Conservation (phyloP, 2,888 invertebrate species). For the Torymus texanus region DNA sequence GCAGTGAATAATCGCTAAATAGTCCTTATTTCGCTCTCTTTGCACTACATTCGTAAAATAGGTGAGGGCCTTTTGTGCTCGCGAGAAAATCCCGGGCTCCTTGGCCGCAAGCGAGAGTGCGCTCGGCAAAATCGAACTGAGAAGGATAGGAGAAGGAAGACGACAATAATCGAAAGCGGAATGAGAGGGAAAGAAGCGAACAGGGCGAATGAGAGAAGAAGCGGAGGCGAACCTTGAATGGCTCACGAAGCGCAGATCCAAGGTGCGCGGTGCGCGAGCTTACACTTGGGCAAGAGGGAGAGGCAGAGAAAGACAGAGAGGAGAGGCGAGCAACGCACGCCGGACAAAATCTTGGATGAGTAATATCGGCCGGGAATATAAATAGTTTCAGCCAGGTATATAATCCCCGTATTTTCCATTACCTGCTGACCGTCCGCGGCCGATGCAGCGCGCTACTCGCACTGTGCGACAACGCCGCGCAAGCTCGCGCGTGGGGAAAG, state of each 20-base stretch:
- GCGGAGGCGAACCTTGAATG: conserved; percentile 36
- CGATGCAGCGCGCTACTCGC: not conserved
- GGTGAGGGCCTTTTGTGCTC: conserved; percentile 47
- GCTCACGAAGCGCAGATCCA: not conserved
- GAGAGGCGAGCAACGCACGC: not conserved
- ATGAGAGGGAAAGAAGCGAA: not conserved
- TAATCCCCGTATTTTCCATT: conserved; percentile 57
- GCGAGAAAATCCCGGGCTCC: conserved; percentile 39
- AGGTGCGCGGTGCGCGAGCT: not conserved
- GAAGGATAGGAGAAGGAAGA: not conserved
- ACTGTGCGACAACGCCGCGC: not conserved
- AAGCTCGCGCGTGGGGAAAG: too few species aligned
- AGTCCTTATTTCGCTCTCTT: conserved; percentile 20
- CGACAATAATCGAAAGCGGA: conserved; percentile 17
- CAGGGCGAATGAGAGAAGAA: not conserved
- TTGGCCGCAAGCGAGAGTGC: not conserved
- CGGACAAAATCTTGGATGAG: conserved; percentile 59
- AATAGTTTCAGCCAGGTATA: conserved; percentile 59
- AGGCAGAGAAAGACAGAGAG: too few species aligned
- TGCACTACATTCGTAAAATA: conserved; percentile 49
- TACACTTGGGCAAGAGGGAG: not conserved
- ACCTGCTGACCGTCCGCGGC: conserved; percentile 47
- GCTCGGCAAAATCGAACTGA: conserved; percentile 37
- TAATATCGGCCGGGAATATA: conserved; percentile 65
- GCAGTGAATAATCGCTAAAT: not conserved